phyloP scores from a whole-genome alignment of 2,888 invertebrate genomes.

The Mythimna loreyi region DNA sequence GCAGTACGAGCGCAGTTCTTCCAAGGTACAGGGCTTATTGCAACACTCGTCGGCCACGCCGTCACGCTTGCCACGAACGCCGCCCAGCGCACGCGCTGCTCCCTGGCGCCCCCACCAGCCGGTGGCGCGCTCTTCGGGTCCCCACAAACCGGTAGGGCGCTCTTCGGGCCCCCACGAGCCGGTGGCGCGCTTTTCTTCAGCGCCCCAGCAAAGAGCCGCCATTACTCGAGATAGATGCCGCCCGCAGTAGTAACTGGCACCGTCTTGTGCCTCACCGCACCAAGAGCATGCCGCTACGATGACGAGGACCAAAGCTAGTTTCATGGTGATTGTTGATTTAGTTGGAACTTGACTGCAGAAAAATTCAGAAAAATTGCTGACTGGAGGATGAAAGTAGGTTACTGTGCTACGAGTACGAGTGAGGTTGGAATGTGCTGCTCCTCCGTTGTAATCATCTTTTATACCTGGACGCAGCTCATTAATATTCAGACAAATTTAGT shows the following conservation, averaged over 20 bases:
- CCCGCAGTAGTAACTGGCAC: conserved; percentile 49
- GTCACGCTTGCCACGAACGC: conserved; percentile 56
- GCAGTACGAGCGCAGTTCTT: conserved; percentile 55
- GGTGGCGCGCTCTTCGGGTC: conserved; percentile 1
- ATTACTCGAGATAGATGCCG: conserved; percentile 38
- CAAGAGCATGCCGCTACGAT: conserved; percentile 22
- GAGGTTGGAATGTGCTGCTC: conserved; percentile 35
- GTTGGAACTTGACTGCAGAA: background rate
- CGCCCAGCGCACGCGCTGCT: conserved; percentile 23
- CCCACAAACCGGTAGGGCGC: conserved; percentile 30
- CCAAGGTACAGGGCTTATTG: conserved; percentile 64
- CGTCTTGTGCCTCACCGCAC: conserved; percentile 28
- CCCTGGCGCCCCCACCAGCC: conserved; percentile 37
- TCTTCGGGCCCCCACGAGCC: conserved; percentile 36
- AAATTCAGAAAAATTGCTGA: background rate
- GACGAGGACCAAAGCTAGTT: conserved; percentile 36
- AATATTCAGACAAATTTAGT: conserved; percentile 46
- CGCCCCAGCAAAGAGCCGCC: conserved; percentile 39
- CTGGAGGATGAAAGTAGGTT: conserved; percentile 1
- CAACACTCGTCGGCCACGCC: conserved; percentile 70
- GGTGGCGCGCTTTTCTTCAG: conserved; percentile 41
- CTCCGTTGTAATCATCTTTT: conserved; percentile 27
- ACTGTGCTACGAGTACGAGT: conserved; percentile 25
- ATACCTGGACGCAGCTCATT: conserved; percentile 41
- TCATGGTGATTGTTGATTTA: conserved; percentile 41